A percentile compares a stretch with the other conserved stretches of the same genome.
These are phyloP conservation scores for Asarcornis scutulata DNA, from an alignment of 2,113 vertebrate genomes.

Conservation along the genomic window DNA sequence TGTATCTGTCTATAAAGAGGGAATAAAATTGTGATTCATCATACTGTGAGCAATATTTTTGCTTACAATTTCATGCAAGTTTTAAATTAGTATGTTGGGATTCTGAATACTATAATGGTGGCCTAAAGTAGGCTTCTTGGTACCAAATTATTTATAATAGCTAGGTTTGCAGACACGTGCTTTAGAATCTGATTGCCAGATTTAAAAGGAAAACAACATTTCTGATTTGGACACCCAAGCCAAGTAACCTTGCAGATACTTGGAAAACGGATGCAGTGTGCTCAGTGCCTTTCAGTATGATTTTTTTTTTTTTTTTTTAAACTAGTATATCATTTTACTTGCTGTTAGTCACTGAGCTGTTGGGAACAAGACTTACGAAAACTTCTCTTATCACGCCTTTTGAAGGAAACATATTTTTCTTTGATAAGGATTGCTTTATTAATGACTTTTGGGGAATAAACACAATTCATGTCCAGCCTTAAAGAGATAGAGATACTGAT, in stretches of 20 bases:
- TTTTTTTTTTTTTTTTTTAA: conserved; percentile 48
- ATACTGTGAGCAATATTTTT: conserved; percentile 88
- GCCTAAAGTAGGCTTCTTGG: conserved; percentile 87
- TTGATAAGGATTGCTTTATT: conserved; percentile 72
- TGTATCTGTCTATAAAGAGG: conserved; percentile 95
- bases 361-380: conserved; percentile 79
- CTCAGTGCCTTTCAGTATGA: conserved; percentile 82
- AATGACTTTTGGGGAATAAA: conserved; percentile 69
- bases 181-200: conserved; percentile 79
- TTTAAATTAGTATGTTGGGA: conserved; percentile 84
- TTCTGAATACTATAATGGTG: conserved; percentile 83
- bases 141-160: conserved; percentile 84
- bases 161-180: conserved; percentile 78
- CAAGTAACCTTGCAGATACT: conserved; percentile 78
- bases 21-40: conserved; percentile 92
- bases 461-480: conserved; percentile 78
- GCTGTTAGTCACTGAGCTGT: conserved; percentile 84
- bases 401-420: conserved; percentile 68
- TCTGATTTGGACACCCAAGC: conserved; percentile 80
- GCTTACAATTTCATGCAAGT: conserved; percentile 86
- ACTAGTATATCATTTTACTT: conserved; percentile 75
- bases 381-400: conserved; percentile 66
- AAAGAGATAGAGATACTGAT: conserved; percentile 73
- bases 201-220: conserved; percentile 64
- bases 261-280: conserved; percentile 75